Evolutionary conservation across 2,113 vertebrate species (phyloP).

Genomic region (Tympanuchus pallidicinctus): DNA sequence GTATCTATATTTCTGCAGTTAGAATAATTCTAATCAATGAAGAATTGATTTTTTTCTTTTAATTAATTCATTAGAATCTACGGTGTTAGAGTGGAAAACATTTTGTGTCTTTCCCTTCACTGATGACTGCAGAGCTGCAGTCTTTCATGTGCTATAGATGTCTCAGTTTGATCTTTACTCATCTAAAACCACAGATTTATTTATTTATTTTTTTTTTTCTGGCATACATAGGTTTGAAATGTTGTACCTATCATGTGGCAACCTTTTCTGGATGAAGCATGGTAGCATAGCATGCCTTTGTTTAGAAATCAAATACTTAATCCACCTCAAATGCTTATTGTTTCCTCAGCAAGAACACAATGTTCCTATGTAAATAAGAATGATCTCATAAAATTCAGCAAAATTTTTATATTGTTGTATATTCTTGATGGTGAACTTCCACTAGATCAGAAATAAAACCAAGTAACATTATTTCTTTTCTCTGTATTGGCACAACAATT

Average conservation of each 20-base stretch:
- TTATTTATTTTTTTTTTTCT: not conserved
- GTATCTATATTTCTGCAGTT: not conserved
- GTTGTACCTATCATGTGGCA: not conserved
- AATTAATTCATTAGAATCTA: not conserved
- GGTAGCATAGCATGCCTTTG: not conserved
- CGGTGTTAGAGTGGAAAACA: fast-evolving
- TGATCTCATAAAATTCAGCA: not conserved
- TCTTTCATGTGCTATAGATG: not conserved
- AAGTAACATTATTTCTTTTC: not conserved
- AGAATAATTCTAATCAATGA: not conserved
- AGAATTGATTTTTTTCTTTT: not conserved
- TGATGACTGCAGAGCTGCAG: not conserved
- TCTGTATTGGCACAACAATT: not conserved
- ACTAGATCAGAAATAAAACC: not conserved
- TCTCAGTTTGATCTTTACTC: not conserved
- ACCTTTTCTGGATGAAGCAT: not conserved
- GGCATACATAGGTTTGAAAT: not conserved
- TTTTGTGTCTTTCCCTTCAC: not conserved
- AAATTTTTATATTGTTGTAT: not conserved
- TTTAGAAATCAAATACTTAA: not conserved
- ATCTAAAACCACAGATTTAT: not conserved
- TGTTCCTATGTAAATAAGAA: not conserved
- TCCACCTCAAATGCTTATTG: not conserved
- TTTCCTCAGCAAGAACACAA: not conserved
- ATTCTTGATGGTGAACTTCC: not conserved